Evolutionary conservation across 2,888 invertebrate species (phyloP), one percentile per base, ranked within the genome.

Genomic region (Folsomia candida): DNA sequence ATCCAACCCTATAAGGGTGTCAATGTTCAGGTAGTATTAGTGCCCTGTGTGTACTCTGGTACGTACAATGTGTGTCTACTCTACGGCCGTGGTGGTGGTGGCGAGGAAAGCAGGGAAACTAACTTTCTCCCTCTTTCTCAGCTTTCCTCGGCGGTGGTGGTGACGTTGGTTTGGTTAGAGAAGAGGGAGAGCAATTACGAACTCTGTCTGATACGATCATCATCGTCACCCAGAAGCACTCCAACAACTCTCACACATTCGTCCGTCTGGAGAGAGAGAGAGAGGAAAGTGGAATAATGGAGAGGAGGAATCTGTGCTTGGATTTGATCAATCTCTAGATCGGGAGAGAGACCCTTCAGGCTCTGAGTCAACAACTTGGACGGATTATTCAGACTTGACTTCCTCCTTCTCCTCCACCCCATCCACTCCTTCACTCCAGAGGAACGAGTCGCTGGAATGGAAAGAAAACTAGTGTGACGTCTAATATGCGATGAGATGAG

Each of bases 11-110:
- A n/a, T n/a, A n/a, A 37, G 62, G 62, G 62, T 62, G 62, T 62
- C 25, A 62, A 62, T 62, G 29, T 62, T 62, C 62, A 62, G 62
- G 62, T 62, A 29, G 62, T 62, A 20, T 54, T 54, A 24, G 47
- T 9, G n/a, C n/a, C n/a, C n/a, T n/a, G n/a, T n/a, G n/a, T n/a
- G n/a, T n/a, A n/a, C n/a, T n/a, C n/a, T n/a, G n/a, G n/a, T n/a
- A n/a, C n/a, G n/a, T n/a, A n/a, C n/a, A n/a, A n/a, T n/a, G n/a
- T n/a, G n/a, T n/a, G n/a, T n/a, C n/a, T n/a, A n/a, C n/a, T n/a
- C n/a, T n/a, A n/a, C n/a, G n/a, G n/a, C n/a, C n/a, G n/a, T n/a
- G n/a, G n/a, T n/a, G n/a, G n/a, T 37, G 14, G 37, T 37, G 14
- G 37, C 6, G 14, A 37, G 37, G 37, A 37, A 37, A 37, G 37